Base-by-base conservation (phyloP, 2,113 vertebrate genomes). In the Cheirogaleus medius region DNA sequence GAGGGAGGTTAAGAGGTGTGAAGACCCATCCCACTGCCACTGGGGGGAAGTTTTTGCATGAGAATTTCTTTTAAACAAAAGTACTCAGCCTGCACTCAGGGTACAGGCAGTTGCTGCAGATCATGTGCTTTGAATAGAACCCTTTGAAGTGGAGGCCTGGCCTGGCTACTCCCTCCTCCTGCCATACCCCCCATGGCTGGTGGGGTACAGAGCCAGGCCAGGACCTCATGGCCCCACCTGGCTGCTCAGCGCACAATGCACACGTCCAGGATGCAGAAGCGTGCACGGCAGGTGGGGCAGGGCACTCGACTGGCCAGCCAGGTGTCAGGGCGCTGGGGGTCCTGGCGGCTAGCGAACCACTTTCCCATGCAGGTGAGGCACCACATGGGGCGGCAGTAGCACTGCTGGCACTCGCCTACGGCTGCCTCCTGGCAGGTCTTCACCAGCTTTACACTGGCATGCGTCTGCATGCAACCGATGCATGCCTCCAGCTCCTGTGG, bases 381-480 rank as follows among this genome's bases (percentile, higher is more conserved):
- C 99, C 99, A 99, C 99, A 99, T 99, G 87, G 99, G 99, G 32
- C 99, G 99, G 94, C 99, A 99, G 98, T 99, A 99, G 97, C 99
- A 99, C 87, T 98, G 99, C 97, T 99, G 99, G 93, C 99, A 99
- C 8, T 99, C 99, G 0, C 99, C 99, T 21, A 98, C 99, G 0
- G 97, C 94, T 0, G 94, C 97, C 39, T 98, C 98, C 68, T 97
- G 98, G 92, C 99, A 99, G 23, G 98, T 99, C 93, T 99, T 99
- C 97, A 99, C 81, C 90, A 99, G 98, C 97, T 99, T 99, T 96
- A 99, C 98, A 44, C 98, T 99, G 54, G 99, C 99, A 0, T 94
- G 98, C 0, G 98, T 98, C 98, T 99, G 99, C 99, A 99, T 99
- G 17, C 99, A 99, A 84, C 99, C 99, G 4, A 99, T 99, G 91